Evolutionary conservation across 2,888 invertebrate species (phyloP), one percentile per base, ranked within the genome.

Genomic region (Andrena hattorfiana): DNA sequence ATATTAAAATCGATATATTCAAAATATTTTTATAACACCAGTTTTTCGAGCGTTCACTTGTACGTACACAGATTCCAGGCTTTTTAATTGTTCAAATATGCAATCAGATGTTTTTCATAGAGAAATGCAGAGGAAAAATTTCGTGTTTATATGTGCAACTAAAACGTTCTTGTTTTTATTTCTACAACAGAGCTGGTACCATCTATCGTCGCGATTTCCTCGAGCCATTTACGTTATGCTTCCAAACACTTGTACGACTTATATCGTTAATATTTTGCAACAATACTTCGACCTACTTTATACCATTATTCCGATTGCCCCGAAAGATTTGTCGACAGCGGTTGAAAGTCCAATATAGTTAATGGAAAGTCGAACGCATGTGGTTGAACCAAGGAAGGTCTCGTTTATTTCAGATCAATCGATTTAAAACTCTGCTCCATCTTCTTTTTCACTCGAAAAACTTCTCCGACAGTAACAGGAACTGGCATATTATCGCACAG

Each of bases 371-470:
- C 72, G 81, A 81, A 81, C 62, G 56, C 67, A 72, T 3, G 80
- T 56, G 81, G 62, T 80, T 63, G 81, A 62, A 56, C 62, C 48
- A 63, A 62, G 62, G 35, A 80, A 28, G 66, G 48, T 54, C 72
- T 56, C 81, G 72, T 81, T 81, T 80, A 63, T 81, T 80, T 80
- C 62, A n/a, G 35, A 81, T 81, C 81, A 68, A 81, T 81, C 81
- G 81, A 66, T 71, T 70, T 51, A 26, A 66, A 56, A 72, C 28
- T 62, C 28, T 20, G 20, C 28, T 2, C 20, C 23, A 5, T 48
- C 48, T 28, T 68, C 28, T 30, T 49, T 68, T 30, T 26, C 51
- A 20, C 13, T 10, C 32, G 5, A 20, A 30, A 48, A 68, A 48
- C 26, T 51, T n/a, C 28, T 5, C 8, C 20, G 2, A n/a, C 16